Evolutionary conservation across 2,888 invertebrate species (phyloP), one percentile per base, ranked within the genome.

Genomic region (Pseudoips prasinana): DNA sequence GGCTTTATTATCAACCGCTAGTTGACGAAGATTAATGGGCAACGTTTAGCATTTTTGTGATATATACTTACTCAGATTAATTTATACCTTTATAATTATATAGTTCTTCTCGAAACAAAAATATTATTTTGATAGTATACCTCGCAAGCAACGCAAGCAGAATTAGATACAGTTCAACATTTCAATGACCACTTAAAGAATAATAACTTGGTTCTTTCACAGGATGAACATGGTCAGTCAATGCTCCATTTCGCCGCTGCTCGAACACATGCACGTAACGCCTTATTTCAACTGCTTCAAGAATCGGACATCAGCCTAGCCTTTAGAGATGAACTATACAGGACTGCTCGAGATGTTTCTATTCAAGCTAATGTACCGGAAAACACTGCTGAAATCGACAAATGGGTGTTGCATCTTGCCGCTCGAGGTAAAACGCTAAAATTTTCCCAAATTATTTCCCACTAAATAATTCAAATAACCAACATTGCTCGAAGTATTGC

Each of bases 201-300:
- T n/a, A n/a, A n/a, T n/a, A n/a, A n/a, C n/a, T n/a, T n/a, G n/a
- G n/a, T 24, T 31, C 25, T 18, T 1, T 67, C 64, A 10, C 54
- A 95, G 94, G 96, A 97, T 60, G 96, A 96, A 68, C 95, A 96
- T 58, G 97, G 97, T 0, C 96, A 96, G 73, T 96, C 95, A 42
- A 94, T 96, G 91, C 78, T 97, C 19, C 97, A 97, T 76, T 96
- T 96, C 76, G 96, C 96, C 0, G 94, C 95, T 0, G 94, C 95
- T 0, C 91, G 96, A 26, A 91, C 94, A 0, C 96, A 96, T 66
- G 92, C 95, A 0, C 91, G 94, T 29, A 94, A 95, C 47, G 94
- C 94, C 0, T 85, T 97, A 20, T 93, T 94, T 64, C 94, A 95
- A 59, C 87, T 97, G 9, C 90, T 97, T 3, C 91, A 93, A 64